Conservation (phyloP, 2,888 invertebrate genomes). For the Octodonta nipae region DNA sequence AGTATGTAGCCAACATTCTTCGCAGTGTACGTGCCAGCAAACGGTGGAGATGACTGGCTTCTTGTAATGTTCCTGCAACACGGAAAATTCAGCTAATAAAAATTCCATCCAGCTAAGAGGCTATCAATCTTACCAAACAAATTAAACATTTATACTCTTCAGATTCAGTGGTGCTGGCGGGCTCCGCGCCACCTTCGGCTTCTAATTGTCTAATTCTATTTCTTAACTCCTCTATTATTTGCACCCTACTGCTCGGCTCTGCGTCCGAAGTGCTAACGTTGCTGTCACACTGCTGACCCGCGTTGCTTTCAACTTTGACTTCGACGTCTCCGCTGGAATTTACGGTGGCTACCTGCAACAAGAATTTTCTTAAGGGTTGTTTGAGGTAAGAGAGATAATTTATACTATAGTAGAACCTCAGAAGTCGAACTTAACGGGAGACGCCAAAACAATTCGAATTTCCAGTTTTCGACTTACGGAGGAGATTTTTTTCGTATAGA, state of each 20-base stretch:
- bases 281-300: constrained; percentile 33
- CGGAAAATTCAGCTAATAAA: constrained; percentile 3
- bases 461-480: too few relatives aligned
- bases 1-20: constrained; percentile 59
- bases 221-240: constrained; percentile 44
- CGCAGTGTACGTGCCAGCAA: constrained; percentile 60
- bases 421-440: too few relatives aligned
- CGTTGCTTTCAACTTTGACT: constrained; percentile 27
- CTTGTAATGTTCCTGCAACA: constrained; percentile 47
- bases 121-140: constrained; percentile 48
- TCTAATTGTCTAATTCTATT: constrained; percentile 44
- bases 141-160: constrained; percentile 58
- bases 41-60: constrained; percentile 52
- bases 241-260: constrained; percentile 35
- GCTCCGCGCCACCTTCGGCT: constrained; percentile 29
- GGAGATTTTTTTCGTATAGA: too few relatives aligned
- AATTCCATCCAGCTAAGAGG: constrained; percentile 11
- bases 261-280: constrained; percentile 38
- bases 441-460: too few relatives aligned
- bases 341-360: constrained; percentile 29
- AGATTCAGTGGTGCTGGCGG: constrained; percentile 23
- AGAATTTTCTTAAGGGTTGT: too few relatives aligned
- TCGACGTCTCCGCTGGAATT: constrained; percentile 36
- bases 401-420: too few relatives aligned
- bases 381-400: too few relatives aligned